A percentile compares a stretch with the other conserved stretches of the same genome.
These are phyloP conservation scores for Amitus sp. DNA, from an alignment of 2,888 invertebrate species.

Conservation along the genomic window DNA sequence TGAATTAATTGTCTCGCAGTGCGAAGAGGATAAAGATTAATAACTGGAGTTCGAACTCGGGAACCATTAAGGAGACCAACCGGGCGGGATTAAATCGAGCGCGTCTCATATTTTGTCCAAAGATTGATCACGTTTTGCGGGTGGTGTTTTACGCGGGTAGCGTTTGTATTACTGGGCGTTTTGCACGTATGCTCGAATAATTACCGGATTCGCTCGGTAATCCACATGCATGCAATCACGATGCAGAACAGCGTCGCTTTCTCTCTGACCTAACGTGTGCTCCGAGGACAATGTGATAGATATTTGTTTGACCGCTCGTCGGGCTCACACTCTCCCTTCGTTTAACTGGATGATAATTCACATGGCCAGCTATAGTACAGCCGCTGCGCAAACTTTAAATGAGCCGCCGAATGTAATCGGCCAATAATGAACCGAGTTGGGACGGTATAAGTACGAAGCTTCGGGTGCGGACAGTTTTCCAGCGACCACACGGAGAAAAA, in stretches of 20 bases:
- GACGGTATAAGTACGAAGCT: too few relatives aligned
- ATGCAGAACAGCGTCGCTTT: constrained; percentile 51
- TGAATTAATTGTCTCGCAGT: background rate
- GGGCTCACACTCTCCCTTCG: constrained; percentile 31
- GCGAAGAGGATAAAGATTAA: background rate
- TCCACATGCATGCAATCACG: constrained; percentile 60
- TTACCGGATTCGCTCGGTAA: constrained; percentile 61
- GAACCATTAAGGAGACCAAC: background rate
- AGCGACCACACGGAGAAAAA: too few relatives aligned
- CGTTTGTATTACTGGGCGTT: constrained; percentile 41
- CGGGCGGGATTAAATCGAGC: background rate
- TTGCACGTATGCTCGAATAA: constrained; percentile 55
- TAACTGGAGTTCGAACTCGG: background rate
- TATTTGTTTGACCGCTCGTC: constrained; percentile 43
- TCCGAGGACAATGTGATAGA: constrained; percentile 39
- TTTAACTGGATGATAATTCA: constrained; percentile 33
- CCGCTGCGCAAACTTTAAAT: constrained; percentile 25
- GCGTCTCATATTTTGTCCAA: background rate
- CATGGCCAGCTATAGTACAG: constrained; percentile 25
- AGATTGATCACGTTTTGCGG: constrained; percentile 9
- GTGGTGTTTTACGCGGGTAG: constrained; percentile 23
- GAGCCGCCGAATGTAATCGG: constrained; percentile 19
- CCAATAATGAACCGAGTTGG: constrained; percentile 18
- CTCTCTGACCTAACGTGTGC: constrained; percentile 42
- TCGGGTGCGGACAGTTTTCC: too few relatives aligned